Conservation (phyloP, 1,140 invertebrate genomes). For the Euglossa dilemma region DNA sequence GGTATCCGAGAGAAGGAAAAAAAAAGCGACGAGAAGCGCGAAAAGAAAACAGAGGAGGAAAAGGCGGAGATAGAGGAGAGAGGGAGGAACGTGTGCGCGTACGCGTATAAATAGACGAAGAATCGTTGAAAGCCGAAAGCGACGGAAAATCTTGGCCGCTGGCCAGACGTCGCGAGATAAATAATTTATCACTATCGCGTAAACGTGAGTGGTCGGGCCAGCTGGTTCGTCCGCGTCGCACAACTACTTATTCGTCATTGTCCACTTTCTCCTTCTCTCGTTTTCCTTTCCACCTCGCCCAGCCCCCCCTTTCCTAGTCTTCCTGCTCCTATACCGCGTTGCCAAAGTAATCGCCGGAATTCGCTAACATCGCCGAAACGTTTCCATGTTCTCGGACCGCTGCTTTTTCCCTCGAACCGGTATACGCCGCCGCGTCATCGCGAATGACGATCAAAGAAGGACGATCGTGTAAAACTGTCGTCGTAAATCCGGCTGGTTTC, state of each 20-base stretch:
- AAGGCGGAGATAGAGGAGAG: background rate
- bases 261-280: constrained; percentile 41
- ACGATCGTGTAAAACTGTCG: background rate
- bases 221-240: constrained; percentile 61
- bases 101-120: constrained; percentile 58
- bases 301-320: constrained; percentile 3
- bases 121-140: constrained; percentile 46
- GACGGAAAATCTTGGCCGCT: constrained; percentile 73
- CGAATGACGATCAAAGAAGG: background rate
- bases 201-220: constrained; percentile 66
- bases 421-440: too few species aligned
- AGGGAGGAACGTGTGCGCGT: background rate
- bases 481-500: background rate
- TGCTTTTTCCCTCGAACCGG: background rate
- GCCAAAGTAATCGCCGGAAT: constrained; percentile 53
- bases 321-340: background rate
- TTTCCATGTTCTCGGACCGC: background rate
- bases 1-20: background rate
- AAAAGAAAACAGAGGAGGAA: background rate
- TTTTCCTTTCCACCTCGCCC: constrained; percentile 13
- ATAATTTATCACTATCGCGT: constrained; percentile 77
- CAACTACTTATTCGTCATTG: constrained; percentile 51
- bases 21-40: too few species aligned
- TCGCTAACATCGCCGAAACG: constrained; percentile 28
- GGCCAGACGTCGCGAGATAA: constrained; percentile 75